Conservation (phyloP, 2,888 invertebrate species). For the Lycocerus yunnanus region DNA sequence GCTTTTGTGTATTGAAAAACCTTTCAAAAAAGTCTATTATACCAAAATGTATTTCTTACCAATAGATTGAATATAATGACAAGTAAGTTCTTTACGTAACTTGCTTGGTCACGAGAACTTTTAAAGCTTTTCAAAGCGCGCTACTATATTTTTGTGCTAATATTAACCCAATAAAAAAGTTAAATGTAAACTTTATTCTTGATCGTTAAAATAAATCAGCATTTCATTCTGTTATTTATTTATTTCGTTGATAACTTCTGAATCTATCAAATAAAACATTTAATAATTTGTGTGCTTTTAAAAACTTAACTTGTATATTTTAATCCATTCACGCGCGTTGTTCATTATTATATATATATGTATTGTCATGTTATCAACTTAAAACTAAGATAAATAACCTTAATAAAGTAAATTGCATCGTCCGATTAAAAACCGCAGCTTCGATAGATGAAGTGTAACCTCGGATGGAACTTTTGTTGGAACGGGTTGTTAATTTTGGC, state of each 20-base stretch:
- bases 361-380: too few relatives aligned
- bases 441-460: too few relatives aligned
- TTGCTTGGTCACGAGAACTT: constrained; percentile 22
- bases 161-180: neutral
- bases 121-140: constrained; percentile 7
- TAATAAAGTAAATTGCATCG: too few relatives aligned
- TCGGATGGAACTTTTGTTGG: too few relatives aligned
- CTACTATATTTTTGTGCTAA: neutral
- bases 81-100: constrained; percentile 31
- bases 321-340: neutral
- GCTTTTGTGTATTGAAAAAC: constrained; percentile 26
- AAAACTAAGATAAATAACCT: too few relatives aligned
- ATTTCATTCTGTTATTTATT: neutral
- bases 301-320: too few relatives aligned
- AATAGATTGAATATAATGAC: constrained; percentile 34
- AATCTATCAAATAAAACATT: too few relatives aligned
- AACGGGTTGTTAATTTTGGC: too few relatives aligned
- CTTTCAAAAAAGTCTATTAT: constrained; percentile 33
- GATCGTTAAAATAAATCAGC: neutral
- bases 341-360: too few relatives aligned
- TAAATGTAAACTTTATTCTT: neutral
- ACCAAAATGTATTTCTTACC: constrained; percentile 31
- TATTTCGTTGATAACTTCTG: neutral
- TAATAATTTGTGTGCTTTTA: too few relatives aligned
- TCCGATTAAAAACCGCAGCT: too few relatives aligned